A percentile compares a stretch with the other conserved stretches of the same genome.
These are phyloP conservation scores for Chiloscyllium plagiosum DNA, from an alignment of 2,113 vertebrate species.

Conservation along the genomic window DNA sequence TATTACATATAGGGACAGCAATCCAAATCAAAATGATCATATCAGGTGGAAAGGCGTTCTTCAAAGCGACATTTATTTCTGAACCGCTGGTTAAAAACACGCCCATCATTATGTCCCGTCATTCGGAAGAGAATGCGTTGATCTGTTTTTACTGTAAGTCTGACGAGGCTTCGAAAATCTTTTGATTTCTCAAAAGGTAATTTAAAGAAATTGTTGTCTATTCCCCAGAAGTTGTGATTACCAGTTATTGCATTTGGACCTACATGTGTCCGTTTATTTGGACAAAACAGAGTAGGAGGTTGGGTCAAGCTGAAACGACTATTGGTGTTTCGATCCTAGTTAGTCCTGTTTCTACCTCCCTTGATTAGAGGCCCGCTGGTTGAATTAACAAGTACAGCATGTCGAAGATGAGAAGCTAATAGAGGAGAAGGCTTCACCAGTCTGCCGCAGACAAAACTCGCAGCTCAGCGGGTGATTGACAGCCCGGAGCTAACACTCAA, in stretches of 20 bases:
- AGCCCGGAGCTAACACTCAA: constrained; percentile 31
- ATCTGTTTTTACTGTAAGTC: neutral
- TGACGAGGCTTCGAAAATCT: neutral
- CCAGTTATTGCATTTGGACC: neutral
- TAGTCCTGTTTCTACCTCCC: neutral
- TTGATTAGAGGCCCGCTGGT: constrained; percentile 6
- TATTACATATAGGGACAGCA: neutral
- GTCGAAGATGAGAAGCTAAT: constrained; percentile 5
- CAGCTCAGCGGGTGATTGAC: constrained; percentile 38
- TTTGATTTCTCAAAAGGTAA: neutral
- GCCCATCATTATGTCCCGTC: neutral
- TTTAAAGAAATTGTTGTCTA: neutral
- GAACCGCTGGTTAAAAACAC: neutral
- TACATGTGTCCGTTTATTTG: neutral
- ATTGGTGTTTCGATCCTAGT: neutral
- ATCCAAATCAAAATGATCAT: neutral
- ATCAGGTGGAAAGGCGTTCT: neutral
- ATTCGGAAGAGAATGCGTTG: neutral
- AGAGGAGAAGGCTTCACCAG: neutral
- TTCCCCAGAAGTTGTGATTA: neutral
- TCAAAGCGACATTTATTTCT: neutral
- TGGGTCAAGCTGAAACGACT: neutral
- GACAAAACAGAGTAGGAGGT: neutral
- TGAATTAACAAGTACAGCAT: neutral
- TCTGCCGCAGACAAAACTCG: constrained; percentile 12